phyloP scores from a whole-genome alignment of 1,140 invertebrate species.

The Drosophila parvula region DNA sequence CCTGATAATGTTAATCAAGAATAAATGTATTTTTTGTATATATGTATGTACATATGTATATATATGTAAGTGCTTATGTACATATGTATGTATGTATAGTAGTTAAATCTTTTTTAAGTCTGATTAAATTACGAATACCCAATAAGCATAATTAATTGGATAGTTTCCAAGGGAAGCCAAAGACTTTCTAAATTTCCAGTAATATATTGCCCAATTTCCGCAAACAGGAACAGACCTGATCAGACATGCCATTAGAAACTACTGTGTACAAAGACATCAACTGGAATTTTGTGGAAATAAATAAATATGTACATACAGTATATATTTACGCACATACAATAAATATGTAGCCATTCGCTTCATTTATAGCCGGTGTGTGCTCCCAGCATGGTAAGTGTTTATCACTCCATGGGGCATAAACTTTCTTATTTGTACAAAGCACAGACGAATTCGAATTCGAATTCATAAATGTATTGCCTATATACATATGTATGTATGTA shows the following conservation, averaged over 20 bases:
- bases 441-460: slow-evolving; percentile 12
- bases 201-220: background rate
- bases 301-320: slow-evolving; percentile 1
- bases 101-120: no score
- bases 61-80: no score
- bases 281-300: slow-evolving; percentile 11
- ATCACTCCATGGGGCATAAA: slow-evolving; percentile 38
- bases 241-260: no score
- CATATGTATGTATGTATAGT: no score
- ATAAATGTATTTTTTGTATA: no score
- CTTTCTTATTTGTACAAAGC: slow-evolving; percentile 28
- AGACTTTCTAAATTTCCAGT: no score
- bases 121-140: background rate
- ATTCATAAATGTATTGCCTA: slow-evolving; percentile 40
- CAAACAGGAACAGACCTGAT: background rate
- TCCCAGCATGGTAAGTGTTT: slow-evolving; percentile 40
- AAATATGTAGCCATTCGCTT: slow-evolving; percentile 21
- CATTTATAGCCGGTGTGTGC: slow-evolving; percentile 15
- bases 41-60: no score
- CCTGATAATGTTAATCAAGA: no score
- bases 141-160: background rate
- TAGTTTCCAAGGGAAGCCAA: background rate
- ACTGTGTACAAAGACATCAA: slow-evolving; percentile 38
- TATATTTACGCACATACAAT: slow-evolving; percentile 9
- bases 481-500: slow-evolving; percentile 26